A percentile compares a stretch with the other conserved stretches of the same genome.
phyloP scores from a whole-genome alignment of 2,797 vertebrate species.

The Sebastiscus tertius region DNA sequence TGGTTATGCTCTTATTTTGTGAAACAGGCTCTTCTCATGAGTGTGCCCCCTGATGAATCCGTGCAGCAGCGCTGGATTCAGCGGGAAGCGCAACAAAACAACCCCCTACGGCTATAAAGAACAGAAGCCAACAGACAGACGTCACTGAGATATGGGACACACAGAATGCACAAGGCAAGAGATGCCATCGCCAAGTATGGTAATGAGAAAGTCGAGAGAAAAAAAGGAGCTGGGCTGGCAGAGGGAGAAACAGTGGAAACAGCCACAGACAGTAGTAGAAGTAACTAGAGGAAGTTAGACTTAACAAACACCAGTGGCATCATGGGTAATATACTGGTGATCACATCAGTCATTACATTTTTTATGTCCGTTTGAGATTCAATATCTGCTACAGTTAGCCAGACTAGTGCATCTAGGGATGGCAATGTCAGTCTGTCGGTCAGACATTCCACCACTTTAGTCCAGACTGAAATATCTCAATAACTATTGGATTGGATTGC shows the following conservation, averaged over 20 bases:
- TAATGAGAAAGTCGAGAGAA: constrained; percentile 31
- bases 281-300: neutral
- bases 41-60: constrained; percentile 30
- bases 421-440: neutral
- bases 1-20: constrained; percentile 17
- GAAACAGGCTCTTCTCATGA: constrained; percentile 17
- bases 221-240: neutral
- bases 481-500: neutral
- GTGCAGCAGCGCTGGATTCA: constrained; percentile 34
- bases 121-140: constrained; percentile 43
- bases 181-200: constrained; percentile 41
- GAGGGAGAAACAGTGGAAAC: neutral
- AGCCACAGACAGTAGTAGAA: neutral
- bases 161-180: constrained; percentile 34
- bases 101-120: constrained; percentile 31
- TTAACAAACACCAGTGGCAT: neutral
- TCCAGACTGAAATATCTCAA: neutral
- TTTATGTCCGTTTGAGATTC: neutral
- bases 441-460: neutral
- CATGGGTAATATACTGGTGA: neutral
- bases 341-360: neutral
- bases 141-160: constrained; percentile 32
- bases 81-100: constrained; percentile 42
- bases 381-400: neutral
- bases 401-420: neutral